A percentile compares a stretch with the other conserved stretches of the same genome.
Conservation (phyloP, 2,797 vertebrate species). For the Lutjanus argentimaculatus region DNA sequence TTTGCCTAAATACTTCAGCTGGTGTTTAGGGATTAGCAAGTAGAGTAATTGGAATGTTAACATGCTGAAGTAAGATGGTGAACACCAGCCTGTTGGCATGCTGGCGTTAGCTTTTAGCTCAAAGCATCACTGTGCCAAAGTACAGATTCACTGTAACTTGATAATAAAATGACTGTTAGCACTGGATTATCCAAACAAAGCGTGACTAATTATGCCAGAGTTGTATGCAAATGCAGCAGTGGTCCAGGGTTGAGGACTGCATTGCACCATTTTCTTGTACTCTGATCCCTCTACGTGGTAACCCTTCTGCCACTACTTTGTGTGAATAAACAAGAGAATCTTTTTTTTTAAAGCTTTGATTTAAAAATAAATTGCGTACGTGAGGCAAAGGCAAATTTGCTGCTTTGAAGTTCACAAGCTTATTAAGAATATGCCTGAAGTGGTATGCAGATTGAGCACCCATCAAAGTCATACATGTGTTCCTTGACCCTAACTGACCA, state of each 20-base stretch:
- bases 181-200: conserved; percentile 1
- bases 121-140: background rate
- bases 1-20: no score
- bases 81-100: background rate
- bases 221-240: conserved; percentile 5
- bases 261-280: conserved; percentile 48
- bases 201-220: conserved; percentile 12
- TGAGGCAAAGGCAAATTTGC: conserved; percentile 55
- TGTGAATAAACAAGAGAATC: conserved; percentile 47
- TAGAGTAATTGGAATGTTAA: background rate
- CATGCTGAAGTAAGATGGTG: background rate
- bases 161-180: background rate
- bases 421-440: conserved; percentile 64
- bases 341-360: conserved; percentile 55
- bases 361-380: conserved; percentile 54
- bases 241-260: conserved; percentile 24
- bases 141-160: background rate
- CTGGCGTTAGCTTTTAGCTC: background rate
- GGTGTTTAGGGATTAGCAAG: no score
- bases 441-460: conserved; percentile 46
- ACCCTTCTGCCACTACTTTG: conserved; percentile 35
- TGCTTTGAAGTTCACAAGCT: conserved; percentile 71
- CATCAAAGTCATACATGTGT: conserved; percentile 65
- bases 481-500: conserved; percentile 62
- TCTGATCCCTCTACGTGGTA: conserved; percentile 30